phyloP scores from a whole-genome alignment of 30 jellyfish, hydroid and myxozoan genomes.

The Turritopsis rubra region DNA sequence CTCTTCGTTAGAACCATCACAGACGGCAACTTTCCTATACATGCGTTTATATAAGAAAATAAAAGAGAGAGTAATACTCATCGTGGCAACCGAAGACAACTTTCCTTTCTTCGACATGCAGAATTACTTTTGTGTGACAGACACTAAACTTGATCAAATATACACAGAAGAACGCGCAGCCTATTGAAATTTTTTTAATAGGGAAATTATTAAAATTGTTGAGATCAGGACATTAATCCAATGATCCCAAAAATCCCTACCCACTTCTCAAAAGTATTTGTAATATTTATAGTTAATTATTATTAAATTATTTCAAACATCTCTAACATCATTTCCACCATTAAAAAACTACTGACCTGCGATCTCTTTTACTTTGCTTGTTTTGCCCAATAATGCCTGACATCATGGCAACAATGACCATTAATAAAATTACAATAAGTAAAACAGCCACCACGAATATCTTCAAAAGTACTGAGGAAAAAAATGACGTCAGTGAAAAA shows the following conservation, averaged over 20 bases:
- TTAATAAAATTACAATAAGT: not conserved
- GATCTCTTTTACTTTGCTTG: not conserved
- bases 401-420: not conserved
- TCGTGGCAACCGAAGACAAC: too few species aligned
- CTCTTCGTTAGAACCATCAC: not conserved
- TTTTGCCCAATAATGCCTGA: not conserved
- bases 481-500: not conserved
- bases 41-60: not conserved
- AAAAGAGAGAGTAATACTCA: too few species aligned
- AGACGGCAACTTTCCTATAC: not conserved
- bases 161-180: too few species aligned
- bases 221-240: too few species aligned
- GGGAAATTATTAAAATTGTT: too few species aligned
- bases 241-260: too few species aligned
- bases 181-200: too few species aligned
- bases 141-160: too few species aligned
- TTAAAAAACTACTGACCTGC: not conserved
- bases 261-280: too few species aligned
- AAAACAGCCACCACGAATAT: not conserved
- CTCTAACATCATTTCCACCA: not conserved
- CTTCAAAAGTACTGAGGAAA: not conserved
- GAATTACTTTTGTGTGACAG: too few species aligned
- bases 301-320: too few species aligned
- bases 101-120: not conserved
- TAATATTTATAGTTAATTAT: too few species aligned